phyloP scores from a whole-genome alignment of 2,888 invertebrate genomes.

The Oegoconia quadripuncta region DNA sequence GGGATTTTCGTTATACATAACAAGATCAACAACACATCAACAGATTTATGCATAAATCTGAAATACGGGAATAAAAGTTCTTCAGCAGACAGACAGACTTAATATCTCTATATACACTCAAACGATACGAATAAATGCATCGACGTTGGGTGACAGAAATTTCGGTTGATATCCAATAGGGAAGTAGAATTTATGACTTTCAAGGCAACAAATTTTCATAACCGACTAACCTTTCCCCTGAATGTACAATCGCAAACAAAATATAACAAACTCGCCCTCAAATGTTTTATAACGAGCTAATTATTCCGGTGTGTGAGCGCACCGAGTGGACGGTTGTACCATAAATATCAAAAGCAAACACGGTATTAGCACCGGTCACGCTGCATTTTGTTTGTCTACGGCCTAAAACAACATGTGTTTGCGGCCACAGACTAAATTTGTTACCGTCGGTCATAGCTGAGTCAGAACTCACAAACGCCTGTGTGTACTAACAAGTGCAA shows the following conservation, averaged over 20 bases:
- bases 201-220: too few relatives aligned
- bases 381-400: slow-evolving; percentile 68
- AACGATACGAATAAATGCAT: too few relatives aligned
- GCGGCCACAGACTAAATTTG: slow-evolving; percentile 68
- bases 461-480: slow-evolving; percentile 46
- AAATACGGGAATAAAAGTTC: too few relatives aligned
- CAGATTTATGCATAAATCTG: too few relatives aligned
- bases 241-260: slow-evolving; percentile 31
- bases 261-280: slow-evolving; percentile 47
- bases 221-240: neutral
- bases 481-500: slow-evolving; percentile 36
- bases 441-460: slow-evolving; percentile 70
- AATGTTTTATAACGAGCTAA: slow-evolving; percentile 71
- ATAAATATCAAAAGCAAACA: slow-evolving; percentile 75
- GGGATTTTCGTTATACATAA: too few relatives aligned
- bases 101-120: too few relatives aligned
- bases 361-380: slow-evolving; percentile 72
- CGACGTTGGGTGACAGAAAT: too few relatives aligned
- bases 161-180: too few relatives aligned
- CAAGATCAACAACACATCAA: too few relatives aligned
- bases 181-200: too few relatives aligned
- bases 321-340: slow-evolving; percentile 51
- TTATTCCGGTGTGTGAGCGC: slow-evolving; percentile 66
- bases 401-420: slow-evolving; percentile 78
- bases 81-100: too few relatives aligned